Base-by-base conservation (phyloP, 2,888 invertebrate genomes). In the Trimorus sp. region DNA sequence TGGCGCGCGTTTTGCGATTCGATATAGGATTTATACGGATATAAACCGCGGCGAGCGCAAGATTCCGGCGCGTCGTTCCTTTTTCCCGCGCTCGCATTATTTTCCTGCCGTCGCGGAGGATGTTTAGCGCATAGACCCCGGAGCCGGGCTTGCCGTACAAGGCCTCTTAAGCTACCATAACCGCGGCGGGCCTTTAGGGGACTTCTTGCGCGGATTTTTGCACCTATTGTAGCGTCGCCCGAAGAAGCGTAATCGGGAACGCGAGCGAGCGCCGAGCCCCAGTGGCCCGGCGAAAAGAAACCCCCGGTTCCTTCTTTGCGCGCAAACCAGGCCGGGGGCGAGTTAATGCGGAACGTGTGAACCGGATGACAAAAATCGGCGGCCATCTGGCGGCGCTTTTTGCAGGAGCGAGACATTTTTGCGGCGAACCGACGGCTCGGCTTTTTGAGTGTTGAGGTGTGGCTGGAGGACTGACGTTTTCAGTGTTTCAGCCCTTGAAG, bases 161-260 rank as follows among this genome's bases (percentile, higher is more conserved):
- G 82, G 82, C 11, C 58, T 78, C 66, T 66, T 56, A 58, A 74
- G 63, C 78, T 42, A 74, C 71, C 63, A 73, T 71, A 82, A 76
- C 62, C 40, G 40, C 42, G 73, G 62, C 51, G 63, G 49, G 65
- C 78, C 82, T 78, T 82, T 78, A 70, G 66, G 74, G 70, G 59
- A 78, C 49, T 78, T 78, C 74, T 82, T 82, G 78, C 62, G 54
- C 26, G 14, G 45, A 82, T 82, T 82, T 82, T 75, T 82, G 78
- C 40, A 40, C 40, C 40, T 40, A 40, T 40, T 40, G 40, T 40
- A 40, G 40, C 40, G 40, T 40, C 40, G 40, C 40, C 40, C 40
- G 40, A 60, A 68, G 63, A 79, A 79, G 49, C 58, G 54, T 63
- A 71, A 78, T 71, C 66, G 49, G 56, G 56, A 69, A 56, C 60